These are phyloP conservation scores for Gymnothorax reevesii DNA, from an alignment of 2,797 vertebrate species.

Conservation along the genomic window DNA sequence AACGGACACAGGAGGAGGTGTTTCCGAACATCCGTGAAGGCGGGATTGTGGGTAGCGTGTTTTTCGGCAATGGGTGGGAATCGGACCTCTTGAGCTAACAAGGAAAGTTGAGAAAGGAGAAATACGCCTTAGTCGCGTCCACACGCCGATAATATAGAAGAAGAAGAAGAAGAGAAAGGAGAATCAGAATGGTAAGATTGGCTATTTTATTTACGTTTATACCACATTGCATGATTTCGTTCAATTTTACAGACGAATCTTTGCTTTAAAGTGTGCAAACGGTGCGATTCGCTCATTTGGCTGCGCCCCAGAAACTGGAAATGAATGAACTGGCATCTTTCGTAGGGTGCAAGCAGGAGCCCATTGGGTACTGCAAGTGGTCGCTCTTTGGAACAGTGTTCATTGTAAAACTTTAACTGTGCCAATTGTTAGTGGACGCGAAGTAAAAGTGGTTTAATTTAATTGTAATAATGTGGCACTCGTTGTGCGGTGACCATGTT, in stretches of 20 bases:
- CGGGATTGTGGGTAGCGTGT: constrained; percentile 69
- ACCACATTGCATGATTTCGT: background rate
- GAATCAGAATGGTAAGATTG: constrained; percentile 54
- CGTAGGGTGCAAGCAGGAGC: background rate
- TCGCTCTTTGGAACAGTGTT: background rate
- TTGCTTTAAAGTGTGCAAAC: background rate
- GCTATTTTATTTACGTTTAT: background rate
- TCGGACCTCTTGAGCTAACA: constrained; percentile 11
- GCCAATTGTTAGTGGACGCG: background rate
- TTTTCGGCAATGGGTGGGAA: constrained; percentile 53
- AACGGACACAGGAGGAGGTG: constrained; percentile 75
- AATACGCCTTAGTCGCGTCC: no score
- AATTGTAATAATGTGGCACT: background rate
- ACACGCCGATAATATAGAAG: no score
- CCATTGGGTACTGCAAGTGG: background rate
- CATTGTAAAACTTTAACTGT: background rate
- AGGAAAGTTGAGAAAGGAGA: no score
- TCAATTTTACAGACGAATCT: background rate
- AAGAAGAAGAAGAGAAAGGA: no score
- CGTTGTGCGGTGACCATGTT: background rate
- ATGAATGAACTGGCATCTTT: background rate
- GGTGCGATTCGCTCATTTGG: background rate
- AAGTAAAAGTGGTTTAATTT: background rate
- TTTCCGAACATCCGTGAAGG: constrained; percentile 79
- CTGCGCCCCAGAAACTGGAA: background rate